These are phyloP conservation scores for Battus philenor DNA, from an alignment of 1,140 invertebrate genomes.

Conservation along the genomic window DNA sequence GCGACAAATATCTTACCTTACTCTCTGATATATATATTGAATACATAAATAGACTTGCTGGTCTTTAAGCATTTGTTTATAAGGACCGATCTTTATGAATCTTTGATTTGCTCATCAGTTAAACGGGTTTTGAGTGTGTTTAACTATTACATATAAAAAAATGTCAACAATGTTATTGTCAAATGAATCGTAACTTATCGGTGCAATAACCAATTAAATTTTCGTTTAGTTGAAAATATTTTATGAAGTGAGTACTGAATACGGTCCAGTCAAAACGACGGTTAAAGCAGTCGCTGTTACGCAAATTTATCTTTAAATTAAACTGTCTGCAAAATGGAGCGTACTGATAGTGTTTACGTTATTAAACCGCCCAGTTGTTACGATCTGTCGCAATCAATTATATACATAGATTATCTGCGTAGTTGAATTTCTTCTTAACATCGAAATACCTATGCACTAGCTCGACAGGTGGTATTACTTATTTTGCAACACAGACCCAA, in stretches of 20 bases:
- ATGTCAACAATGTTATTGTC: too few relatives aligned
- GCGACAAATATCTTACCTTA: constrained; percentile 15
- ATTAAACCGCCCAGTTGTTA: constrained; percentile 26
- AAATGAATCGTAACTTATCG: too few relatives aligned
- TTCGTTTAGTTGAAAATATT: too few relatives aligned
- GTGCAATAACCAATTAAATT: too few relatives aligned
- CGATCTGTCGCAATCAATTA: constrained; percentile 27
- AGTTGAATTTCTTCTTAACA: constrained; percentile 35
- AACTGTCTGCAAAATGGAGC: constrained; percentile 32
- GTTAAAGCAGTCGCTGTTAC: constrained; percentile 27
- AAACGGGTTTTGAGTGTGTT: constrained; percentile 4
- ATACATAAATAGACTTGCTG: constrained; percentile 10
- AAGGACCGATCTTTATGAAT: constrained; percentile 9
- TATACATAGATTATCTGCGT: constrained; percentile 26
- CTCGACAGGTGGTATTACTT: constrained; percentile 20
- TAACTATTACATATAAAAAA: too few relatives aligned
- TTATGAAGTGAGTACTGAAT: too few relatives aligned
- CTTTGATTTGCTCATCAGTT: constrained; percentile 4
- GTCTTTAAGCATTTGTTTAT: constrained; percentile 3
- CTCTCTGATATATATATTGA: constrained; percentile 6
- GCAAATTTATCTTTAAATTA: constrained; percentile 42
- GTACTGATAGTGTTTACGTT: constrained; percentile 28
- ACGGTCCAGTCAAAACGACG: too few relatives aligned
- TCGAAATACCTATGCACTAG: constrained; percentile 20
- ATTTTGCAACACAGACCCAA: constrained; percentile 22